Conservation (phyloP, 2,113 vertebrate genomes). For the Porphyrio hochstetteri region DNA sequence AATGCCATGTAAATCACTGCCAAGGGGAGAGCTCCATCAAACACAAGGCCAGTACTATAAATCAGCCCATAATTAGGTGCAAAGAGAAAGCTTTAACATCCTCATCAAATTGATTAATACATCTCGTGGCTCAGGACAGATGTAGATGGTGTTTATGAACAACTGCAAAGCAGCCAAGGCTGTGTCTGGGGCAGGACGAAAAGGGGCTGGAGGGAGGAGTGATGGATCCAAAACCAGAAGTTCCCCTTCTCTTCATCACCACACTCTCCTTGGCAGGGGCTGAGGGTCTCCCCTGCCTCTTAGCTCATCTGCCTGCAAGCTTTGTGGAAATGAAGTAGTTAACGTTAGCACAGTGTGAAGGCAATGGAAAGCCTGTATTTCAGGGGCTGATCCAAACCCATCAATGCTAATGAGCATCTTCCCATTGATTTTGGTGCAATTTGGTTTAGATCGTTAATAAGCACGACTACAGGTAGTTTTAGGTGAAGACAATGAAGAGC, state of each 20-base stretch:
- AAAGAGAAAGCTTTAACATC: slow-evolving; percentile 81
- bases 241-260: background rate
- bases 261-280: background rate
- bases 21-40: slow-evolving; percentile 72
- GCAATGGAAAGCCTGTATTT: background rate
- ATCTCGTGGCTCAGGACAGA: slow-evolving; percentile 71
- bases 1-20: slow-evolving; percentile 75
- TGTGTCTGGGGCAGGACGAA: background rate
- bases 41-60: slow-evolving; percentile 76
- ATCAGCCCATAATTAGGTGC: slow-evolving; percentile 82
- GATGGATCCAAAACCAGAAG: background rate
- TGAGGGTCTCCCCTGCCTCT: background rate
- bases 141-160: slow-evolving; percentile 70
- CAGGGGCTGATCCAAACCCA: background rate
- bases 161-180: slow-evolving; percentile 39
- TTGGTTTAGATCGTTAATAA: background rate
- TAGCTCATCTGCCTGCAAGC: background rate
- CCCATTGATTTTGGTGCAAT: background rate
- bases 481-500: background rate
- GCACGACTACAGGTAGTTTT: background rate
- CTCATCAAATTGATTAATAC: slow-evolving; percentile 83
- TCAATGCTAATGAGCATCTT: background rate
- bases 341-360: background rate
- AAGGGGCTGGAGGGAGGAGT: background rate
- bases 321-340: background rate